Conservation (phyloP, 2,797 vertebrate genomes). For the Podargus strigoides region DNA sequence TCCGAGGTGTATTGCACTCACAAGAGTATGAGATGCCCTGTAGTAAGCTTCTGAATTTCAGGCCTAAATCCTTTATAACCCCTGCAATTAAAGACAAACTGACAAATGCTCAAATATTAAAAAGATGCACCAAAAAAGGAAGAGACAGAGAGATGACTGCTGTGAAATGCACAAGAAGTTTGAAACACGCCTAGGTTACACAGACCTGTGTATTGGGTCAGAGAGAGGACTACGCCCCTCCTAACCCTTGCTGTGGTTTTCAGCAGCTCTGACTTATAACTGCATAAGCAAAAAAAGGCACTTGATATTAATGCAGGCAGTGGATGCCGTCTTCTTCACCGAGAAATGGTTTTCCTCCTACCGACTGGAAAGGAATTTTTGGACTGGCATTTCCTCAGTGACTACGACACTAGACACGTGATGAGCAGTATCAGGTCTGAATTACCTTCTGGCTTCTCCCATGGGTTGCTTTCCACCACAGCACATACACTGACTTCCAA, state of each 20-base stretch:
- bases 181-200: not conserved
- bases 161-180: not conserved
- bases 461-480: not conserved
- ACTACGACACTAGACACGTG: accelerated
- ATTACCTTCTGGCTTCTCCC: not conserved
- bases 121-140: not conserved
- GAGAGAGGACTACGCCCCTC: not conserved
- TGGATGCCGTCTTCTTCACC: accelerated
- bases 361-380: not conserved
- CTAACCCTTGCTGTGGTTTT: not conserved
- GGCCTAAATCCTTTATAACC: not conserved
- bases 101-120: not conserved
- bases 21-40: not conserved
- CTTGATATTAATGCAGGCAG: not conserved
- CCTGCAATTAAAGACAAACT: not conserved
- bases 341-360: not conserved
- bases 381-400: not conserved
- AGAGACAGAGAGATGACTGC: not conserved
- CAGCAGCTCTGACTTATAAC: not conserved
- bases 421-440: not conserved
- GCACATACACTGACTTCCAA: accelerated
- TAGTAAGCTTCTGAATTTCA: not conserved
- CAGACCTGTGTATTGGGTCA: not conserved
- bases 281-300: not conserved
- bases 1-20: not conserved